Evolutionary conservation across 1,140 invertebrate species (phyloP), one percentile per base, ranked within the genome.

Genomic region (Zaprionus lachaisei): DNA sequence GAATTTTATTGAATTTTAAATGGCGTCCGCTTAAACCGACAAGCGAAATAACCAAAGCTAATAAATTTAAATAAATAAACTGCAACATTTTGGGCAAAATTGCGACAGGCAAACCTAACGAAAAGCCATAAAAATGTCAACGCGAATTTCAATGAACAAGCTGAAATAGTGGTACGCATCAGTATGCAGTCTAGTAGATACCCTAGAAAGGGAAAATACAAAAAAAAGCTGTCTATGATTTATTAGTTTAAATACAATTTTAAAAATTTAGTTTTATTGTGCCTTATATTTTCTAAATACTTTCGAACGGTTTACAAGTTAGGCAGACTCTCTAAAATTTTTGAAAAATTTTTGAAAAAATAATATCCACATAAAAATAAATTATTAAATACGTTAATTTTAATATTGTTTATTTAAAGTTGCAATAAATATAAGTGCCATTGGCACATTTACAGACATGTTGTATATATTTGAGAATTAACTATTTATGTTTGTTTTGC

Each of bases 111-210:
- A 55, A 55, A 65, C 51, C 60, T 26, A 51, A 68, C 51, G 51
- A 79, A 74, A 80, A 80, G 54, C 70, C 65, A 80, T 80, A 80
- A 80, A 80, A 80, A 73, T 78, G 79, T 80, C 80, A 77, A 70
- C 80, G 65, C 54, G 68, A 49, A 72, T 81, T 79, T 81, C 77
- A 79, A 79, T 81, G 76, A 77, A 80, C 51, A 20, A 24, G 20
- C 22, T 12, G 4, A 51, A 51, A 51, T 24, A 51, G 47, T 4
- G 4, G 37, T 22, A 11, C 4, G 9, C n/a, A 3, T n/a, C 9
- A 11, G 7, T 9, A 11, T 11, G 47, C 5, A 7, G 38, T 7
- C 17, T 20, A 34, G n/a, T 1, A 38, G 24, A 58, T 58, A 20
- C 56, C 14, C 26, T 56, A 2, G 5, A 17, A 56, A 17, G 20